A percentile compares a stretch with the other conserved stretches of the same genome.
phyloP scores from a whole-genome alignment of 2,113 vertebrate species.

The Oncorhynchus tshawytscha region DNA sequence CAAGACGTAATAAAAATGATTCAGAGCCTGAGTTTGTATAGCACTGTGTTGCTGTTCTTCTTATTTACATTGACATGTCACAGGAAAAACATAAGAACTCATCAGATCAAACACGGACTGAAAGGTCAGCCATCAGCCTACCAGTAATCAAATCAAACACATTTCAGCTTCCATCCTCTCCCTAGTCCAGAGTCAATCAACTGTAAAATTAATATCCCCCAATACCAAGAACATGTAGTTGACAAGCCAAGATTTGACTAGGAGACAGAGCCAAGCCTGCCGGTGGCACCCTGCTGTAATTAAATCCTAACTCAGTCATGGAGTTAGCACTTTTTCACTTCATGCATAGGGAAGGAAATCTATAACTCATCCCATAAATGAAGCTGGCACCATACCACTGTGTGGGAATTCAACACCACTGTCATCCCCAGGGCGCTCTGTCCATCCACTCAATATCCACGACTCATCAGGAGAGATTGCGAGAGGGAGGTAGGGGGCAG shows the following conservation, averaged over 20 bases:
- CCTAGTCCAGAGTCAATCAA: background rate
- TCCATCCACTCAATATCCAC: constrained; percentile 49
- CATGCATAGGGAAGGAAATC: constrained; percentile 38
- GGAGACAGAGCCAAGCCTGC: constrained; percentile 3
- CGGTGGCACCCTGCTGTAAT: constrained; percentile 33
- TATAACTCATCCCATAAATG: constrained; percentile 54
- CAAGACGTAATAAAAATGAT: background rate
- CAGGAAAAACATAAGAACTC: background rate
- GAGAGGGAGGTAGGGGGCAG: background rate
- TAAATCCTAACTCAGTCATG: constrained; percentile 30
- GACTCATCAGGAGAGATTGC: background rate
- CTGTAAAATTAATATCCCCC: background rate
- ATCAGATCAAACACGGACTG: background rate
- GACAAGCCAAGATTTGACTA: constrained; percentile 3
- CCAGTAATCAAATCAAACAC: constrained; percentile 14
- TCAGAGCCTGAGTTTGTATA: background rate
- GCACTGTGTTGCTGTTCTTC: background rate
- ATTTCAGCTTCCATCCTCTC: background rate
- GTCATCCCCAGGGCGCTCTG: constrained; percentile 27
- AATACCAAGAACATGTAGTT: background rate
- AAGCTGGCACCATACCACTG: constrained; percentile 32
- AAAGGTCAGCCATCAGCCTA: background rate
- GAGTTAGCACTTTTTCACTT: constrained; percentile 41
- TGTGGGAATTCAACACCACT: constrained; percentile 37
- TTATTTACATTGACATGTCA: background rate